phyloP scores from a whole-genome alignment of 2,888 invertebrate genomes.

The Trypoxylon attenuatum region DNA sequence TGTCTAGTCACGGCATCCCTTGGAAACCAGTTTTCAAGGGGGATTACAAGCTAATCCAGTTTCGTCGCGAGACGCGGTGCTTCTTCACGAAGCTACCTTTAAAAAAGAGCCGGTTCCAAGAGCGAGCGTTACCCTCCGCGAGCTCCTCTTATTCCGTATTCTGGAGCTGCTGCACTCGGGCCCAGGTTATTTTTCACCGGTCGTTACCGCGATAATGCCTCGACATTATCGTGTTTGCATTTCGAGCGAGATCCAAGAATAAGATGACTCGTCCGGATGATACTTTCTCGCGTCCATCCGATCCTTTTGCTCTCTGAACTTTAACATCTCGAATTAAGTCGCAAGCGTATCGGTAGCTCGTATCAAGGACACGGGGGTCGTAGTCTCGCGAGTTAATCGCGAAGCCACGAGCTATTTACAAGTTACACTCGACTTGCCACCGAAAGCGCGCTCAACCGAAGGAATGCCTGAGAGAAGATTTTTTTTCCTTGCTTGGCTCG shows the following conservation, averaged over 20 bases:
- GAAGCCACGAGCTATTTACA: conserved; percentile 14
- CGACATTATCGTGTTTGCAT: not conserved
- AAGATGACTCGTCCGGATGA: no score
- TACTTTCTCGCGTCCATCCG: no score
- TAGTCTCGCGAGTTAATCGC: conserved; percentile 22
- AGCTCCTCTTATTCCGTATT: no score
- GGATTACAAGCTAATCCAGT: conserved; percentile 19
- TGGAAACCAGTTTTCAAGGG: conserved; percentile 30
- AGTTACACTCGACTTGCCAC: conserved; percentile 26
- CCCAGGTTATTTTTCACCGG: conserved; percentile 2
- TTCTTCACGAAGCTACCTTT: not conserved
- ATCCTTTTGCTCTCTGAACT: no score
- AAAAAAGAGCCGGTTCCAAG: no score
- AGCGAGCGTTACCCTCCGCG: no score
- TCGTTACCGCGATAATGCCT: not conserved
- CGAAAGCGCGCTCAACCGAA: conserved; percentile 12
- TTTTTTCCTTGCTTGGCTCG: not conserved
- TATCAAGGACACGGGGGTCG: conserved; percentile 22
- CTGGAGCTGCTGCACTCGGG: no score
- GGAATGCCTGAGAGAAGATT: not conserved
- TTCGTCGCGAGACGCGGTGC: not conserved
- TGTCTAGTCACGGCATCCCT: conserved; percentile 20
- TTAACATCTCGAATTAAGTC: no score
- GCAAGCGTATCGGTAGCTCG: not conserved
- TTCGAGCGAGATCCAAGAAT: not conserved